Evolutionary conservation across 23 tunicate species (phyloP), one percentile per base, ranked within the genome.

Genomic region (Trididemnum clinides): DNA sequence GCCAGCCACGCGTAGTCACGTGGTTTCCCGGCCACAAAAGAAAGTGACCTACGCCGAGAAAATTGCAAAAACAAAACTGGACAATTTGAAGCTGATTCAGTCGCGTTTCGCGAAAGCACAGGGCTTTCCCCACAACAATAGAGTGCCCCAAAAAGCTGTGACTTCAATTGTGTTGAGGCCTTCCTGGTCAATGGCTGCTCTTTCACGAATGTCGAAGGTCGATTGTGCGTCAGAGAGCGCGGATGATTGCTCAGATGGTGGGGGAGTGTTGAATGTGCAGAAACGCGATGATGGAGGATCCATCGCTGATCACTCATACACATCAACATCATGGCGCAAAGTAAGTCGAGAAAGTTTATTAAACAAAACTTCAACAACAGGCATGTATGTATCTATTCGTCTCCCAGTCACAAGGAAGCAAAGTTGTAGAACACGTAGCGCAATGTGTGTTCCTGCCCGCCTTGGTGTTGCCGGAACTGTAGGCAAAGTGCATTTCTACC

Each of bases 271-370:
- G 29, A 37, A 80, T 51, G 78, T 87, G 5, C 77, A 73, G 58
- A 78, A 66, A 29, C 29, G 66, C 5, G 2, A 49, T 29, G 85
- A 80, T 7, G 58, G 31, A 1, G 80, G 28, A 15, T 74, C 82
- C 0, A 70, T 80, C 1, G 72, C 33, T 69, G 91, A 87, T 50
- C 91, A 87, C 69, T 87, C 91, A 1, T 87, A 87, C 72, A 87
- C 91, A 0, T 64, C 91, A 26, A 57, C 85, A 21, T 25, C 34
- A 2, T 87, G 91, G 91, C 76, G 51, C 3, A 33, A 70, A 18
- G 66, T 78, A 51, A 28, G 57, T n/a, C n/a, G n/a, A n/a, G n/a
- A n/a, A n/a, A n/a, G n/a, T n/a, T n/a, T n/a, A n/a, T n/a, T n/a
- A n/a, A n/a, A n/a, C n/a, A n/a, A n/a, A n/a, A n/a, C n/a, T n/a